Conservation (phyloP, 1,140 invertebrate species). For the Sipha flava region DNA sequence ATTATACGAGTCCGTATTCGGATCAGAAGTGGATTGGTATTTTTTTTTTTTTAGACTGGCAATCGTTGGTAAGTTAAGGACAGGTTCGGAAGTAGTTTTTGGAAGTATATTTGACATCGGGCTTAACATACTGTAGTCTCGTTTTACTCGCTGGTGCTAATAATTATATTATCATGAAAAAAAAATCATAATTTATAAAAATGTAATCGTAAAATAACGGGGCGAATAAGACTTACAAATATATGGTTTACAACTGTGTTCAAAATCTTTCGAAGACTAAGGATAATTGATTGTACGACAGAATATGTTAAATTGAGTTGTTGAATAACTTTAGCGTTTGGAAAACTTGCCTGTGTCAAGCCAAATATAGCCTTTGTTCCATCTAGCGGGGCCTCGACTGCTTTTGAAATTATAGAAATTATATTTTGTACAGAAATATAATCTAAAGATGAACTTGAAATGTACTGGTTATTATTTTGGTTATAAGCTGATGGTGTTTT, state of each 20-base stretch:
- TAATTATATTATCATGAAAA: too few relatives aligned
- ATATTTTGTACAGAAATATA: neutral
- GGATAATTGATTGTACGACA: neutral
- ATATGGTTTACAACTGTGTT: neutral
- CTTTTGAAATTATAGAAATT: neutral
- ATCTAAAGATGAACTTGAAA: neutral
- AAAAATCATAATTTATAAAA: too few relatives aligned
- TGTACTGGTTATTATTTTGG: neutral
- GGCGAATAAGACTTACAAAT: neutral
- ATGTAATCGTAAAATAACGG: too few relatives aligned
- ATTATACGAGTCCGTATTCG: too few relatives aligned
- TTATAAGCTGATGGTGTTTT: neutral
- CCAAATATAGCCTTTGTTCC: neutral
- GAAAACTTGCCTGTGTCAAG: neutral
- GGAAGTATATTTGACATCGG: neutral
- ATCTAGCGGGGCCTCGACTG: neutral
- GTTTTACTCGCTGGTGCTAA: neutral
- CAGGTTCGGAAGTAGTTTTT: neutral
- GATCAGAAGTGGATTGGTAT: too few relatives aligned
- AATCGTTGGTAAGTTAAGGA: neutral
- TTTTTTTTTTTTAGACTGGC: too few relatives aligned
- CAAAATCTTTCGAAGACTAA: neutral
- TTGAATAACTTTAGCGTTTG: neutral
- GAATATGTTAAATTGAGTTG: neutral
- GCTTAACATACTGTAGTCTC: neutral